Conservation (phyloP, 2,888 invertebrate species). For the Tetropium fuscum region DNA sequence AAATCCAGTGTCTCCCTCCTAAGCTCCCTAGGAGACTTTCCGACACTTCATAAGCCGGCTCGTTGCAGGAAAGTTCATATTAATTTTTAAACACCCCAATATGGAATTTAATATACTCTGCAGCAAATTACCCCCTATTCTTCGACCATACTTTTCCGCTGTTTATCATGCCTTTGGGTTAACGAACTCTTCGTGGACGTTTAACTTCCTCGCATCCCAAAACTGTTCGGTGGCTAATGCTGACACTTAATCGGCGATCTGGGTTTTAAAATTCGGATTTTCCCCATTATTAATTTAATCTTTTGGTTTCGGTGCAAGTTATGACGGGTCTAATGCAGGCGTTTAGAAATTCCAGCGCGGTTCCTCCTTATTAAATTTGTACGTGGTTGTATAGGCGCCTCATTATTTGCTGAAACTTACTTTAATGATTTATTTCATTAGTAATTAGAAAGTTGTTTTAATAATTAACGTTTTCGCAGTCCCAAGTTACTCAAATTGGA, state of each 20-base stretch:
- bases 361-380: constrained; percentile 1
- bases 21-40: constrained; percentile 14
- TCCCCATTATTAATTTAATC: background rate
- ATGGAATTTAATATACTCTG: background rate
- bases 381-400: background rate
- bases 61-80: constrained; percentile 1
- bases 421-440: too few species aligned
- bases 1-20: constrained; percentile 17
- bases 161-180: background rate
- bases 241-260: background rate
- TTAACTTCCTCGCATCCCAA: background rate
- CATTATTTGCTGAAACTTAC: too few species aligned
- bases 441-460: too few species aligned
- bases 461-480: too few species aligned
- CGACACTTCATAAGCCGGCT: constrained; percentile 17
- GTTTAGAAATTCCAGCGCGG: background rate
- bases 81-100: constrained; percentile 15
- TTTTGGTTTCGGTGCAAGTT: background rate
- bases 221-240: background rate
- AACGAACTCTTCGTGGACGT: background rate
- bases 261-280: background rate
- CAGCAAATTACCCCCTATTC: constrained; percentile 3
- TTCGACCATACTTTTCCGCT: background rate
- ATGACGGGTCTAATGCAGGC: background rate
- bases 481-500: too few species aligned